These are phyloP conservation scores for Tinamus major DNA, from an alignment of 2,797 vertebrate genomes.

Conservation along the genomic window DNA sequence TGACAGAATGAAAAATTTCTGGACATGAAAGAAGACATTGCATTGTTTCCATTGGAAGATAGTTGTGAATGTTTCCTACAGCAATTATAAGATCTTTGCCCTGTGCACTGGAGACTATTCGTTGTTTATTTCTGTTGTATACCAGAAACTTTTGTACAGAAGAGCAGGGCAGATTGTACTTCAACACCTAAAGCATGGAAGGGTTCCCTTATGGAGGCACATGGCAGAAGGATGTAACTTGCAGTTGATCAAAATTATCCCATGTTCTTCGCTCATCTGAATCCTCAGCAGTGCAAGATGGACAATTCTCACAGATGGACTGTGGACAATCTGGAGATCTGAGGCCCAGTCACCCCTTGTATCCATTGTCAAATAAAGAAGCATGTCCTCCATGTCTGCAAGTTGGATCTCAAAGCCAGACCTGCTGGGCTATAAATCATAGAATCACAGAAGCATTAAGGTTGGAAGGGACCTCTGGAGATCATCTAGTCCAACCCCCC, in stretches of 20 bases:
- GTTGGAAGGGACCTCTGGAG: no score
- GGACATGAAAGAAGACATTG: slow-evolving; percentile 56
- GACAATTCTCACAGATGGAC: background rate
- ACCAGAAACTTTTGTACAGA: background rate
- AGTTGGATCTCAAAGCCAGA: background rate
- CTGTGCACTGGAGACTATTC: slow-evolving; percentile 7
- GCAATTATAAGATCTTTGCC: slow-evolving; percentile 47
- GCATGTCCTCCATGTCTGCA: background rate
- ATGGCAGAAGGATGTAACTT: background rate
- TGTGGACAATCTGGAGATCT: background rate
- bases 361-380: background rate
- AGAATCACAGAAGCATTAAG: background rate
- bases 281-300: background rate
- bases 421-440: background rate
- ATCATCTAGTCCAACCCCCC: no score
- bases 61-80: slow-evolving; percentile 43
- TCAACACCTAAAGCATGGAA: background rate
- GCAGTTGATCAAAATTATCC: background rate
- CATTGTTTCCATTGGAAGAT: slow-evolving; percentile 61
- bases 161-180: background rate
- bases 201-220: background rate
- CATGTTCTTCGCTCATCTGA: background rate
- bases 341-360: fast-evolving
- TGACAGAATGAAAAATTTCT: slow-evolving; percentile 57
- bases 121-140: slow-evolving; percentile 36